Conservation (phyloP, 1,140 invertebrate genomes). For the Cepaea nemoralis region DNA sequence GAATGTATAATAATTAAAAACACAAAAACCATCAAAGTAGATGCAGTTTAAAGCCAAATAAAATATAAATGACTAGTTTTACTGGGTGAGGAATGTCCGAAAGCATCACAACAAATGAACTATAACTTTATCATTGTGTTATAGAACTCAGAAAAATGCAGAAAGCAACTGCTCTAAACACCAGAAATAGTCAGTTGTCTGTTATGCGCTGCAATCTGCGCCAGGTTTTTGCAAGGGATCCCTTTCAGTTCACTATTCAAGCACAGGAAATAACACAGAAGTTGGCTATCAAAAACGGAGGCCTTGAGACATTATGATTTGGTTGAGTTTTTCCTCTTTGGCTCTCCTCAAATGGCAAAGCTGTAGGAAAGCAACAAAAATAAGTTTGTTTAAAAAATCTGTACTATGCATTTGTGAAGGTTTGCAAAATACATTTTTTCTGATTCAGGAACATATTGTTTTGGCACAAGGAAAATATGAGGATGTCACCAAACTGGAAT, state of each 20-base stretch:
- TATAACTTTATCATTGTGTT: background rate
- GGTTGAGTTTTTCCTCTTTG: conserved; percentile 64
- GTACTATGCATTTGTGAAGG: too few relatives aligned
- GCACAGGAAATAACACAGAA: background rate
- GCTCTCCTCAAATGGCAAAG: conserved; percentile 57
- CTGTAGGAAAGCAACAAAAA: conserved; percentile 41
- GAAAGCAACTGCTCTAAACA: background rate
- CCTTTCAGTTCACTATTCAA: too few relatives aligned
- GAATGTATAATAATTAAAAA: too few relatives aligned
- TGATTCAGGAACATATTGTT: too few relatives aligned
- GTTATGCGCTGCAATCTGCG: too few relatives aligned
- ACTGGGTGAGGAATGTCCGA: background rate
- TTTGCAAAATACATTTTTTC: too few relatives aligned
- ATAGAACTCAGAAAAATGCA: background rate
- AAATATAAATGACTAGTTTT: background rate
- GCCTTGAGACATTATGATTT: conserved; percentile 53
- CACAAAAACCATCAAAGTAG: too few relatives aligned
- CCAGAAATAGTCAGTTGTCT: too few relatives aligned
- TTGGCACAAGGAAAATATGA: too few relatives aligned
- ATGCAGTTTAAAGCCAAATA: background rate
- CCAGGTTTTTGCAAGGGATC: too few relatives aligned
- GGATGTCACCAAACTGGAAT: too few relatives aligned
- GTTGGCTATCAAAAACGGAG: conserved; percentile 26
- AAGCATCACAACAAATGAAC: background rate
- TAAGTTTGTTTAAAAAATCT: background rate